These are phyloP conservation scores for Electrophaes corylata DNA, from an alignment of 2,888 invertebrate genomes.

Conservation along the genomic window DNA sequence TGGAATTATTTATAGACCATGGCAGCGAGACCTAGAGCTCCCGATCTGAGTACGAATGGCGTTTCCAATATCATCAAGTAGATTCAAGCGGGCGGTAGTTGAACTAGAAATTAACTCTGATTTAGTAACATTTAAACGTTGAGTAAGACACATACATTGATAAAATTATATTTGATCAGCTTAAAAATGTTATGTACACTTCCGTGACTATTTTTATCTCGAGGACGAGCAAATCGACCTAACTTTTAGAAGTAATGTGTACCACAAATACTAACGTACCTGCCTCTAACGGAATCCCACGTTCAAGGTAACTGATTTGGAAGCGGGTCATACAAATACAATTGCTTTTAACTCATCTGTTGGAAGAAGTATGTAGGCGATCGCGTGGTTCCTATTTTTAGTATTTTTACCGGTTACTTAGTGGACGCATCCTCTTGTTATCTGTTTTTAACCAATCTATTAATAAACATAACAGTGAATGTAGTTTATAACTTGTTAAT, in stretches of 20 bases:
- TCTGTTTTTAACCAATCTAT: conserved; percentile 22
- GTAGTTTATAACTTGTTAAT: conserved; percentile 2
- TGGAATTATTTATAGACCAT: conserved; percentile 33
- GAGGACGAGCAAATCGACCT: conserved; percentile 53
- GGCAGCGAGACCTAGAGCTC: conserved; percentile 25
- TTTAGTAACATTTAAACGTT: conserved; percentile 34
- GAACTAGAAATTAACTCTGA: conserved; percentile 25
- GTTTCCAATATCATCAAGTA: conserved; percentile 21
- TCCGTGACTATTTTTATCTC: conserved; percentile 63
- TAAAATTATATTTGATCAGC: conserved; percentile 60
- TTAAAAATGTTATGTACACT: conserved; percentile 61
- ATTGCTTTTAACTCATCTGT: conserved; percentile 33
- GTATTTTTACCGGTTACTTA: conserved; percentile 36
- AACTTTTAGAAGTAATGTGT: conserved; percentile 46
- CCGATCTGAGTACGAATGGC: conserved; percentile 34
- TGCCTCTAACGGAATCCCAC: conserved; percentile 22
- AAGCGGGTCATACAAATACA: conserved; percentile 36
- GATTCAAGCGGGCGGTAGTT: conserved; percentile 10
- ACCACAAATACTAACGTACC: conserved; percentile 33
- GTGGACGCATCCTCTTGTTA: conserved; percentile 31
- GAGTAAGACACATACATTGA: conserved; percentile 37
- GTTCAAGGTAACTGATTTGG: conserved; percentile 37
- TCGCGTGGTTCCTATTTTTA: conserved; percentile 37
- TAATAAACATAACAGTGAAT: conserved; percentile 12
- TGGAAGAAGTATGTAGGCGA: conserved; percentile 32